A percentile compares a stretch with the other conserved stretches of the same genome.
These are phyloP conservation scores for Distichodus sexfasciatus DNA, from an alignment of 2,797 vertebrate species.

Conservation along the genomic window DNA sequence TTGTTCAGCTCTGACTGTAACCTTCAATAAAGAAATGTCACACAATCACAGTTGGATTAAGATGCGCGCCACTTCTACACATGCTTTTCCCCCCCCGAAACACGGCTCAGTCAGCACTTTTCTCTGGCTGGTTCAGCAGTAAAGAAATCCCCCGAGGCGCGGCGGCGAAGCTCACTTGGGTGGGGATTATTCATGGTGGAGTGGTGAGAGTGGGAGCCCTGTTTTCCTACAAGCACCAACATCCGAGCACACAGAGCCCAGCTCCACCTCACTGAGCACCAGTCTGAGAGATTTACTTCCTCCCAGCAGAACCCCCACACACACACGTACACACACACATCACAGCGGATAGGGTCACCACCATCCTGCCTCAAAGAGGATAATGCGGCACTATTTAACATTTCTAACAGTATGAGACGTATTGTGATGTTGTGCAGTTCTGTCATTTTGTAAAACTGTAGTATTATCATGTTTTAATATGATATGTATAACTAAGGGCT, in stretches of 20 bases:
- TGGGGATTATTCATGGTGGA: constrained; percentile 47
- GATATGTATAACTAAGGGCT: too few relatives aligned
- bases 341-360: too few relatives aligned
- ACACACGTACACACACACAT: background rate
- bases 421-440: too few relatives aligned
- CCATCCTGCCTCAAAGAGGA: too few relatives aligned
- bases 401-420: too few relatives aligned
- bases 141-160: background rate
- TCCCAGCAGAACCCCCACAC: background rate
- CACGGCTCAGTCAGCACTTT: constrained; percentile 19
- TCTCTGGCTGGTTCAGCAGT: constrained; percentile 10
- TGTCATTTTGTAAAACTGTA: too few relatives aligned
- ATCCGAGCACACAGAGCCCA: background rate
- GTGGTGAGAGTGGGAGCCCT: constrained; percentile 26
- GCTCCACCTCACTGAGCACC: background rate
- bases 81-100: background rate
- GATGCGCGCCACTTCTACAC: background rate
- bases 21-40: too few relatives aligned
- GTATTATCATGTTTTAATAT: too few relatives aligned
- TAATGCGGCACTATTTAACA: too few relatives aligned
- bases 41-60: background rate
- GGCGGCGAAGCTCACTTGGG: constrained; percentile 29
- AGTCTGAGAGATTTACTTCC: background rate
- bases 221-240: background rate
- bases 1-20: background rate